Percentiles rank a stretch among this genome's conserved stretches.
Evolutionary conservation across 2,113 vertebrate genomes (phyloP).

Genomic region (Clupea harengus): DNA sequence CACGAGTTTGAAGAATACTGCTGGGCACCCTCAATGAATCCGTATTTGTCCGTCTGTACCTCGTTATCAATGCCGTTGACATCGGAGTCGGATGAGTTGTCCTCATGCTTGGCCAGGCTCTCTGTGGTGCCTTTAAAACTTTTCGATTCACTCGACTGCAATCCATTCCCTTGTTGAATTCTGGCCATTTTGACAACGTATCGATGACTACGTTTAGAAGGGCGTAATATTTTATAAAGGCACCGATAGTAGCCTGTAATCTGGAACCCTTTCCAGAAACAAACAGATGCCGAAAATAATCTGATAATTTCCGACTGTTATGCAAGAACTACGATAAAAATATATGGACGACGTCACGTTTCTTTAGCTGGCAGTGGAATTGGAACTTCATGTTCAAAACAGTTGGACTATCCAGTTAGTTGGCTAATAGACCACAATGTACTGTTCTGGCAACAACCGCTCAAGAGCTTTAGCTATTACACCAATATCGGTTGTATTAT

Average conservation of each 20-base stretch:
- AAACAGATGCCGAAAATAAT: background rate
- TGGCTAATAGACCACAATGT: background rate
- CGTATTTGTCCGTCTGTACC: constrained; percentile 84
- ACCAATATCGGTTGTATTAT: background rate
- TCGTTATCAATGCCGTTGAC: constrained; percentile 74
- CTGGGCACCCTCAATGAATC: constrained; percentile 85
- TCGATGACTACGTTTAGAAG: background rate
- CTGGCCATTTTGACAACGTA: constrained; percentile 57
- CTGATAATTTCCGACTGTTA: background rate
- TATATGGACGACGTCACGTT: background rate
- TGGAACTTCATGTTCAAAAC: background rate
- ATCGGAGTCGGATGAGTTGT: constrained; percentile 67
- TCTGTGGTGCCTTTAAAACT: constrained; percentile 66
- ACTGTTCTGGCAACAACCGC: background rate
- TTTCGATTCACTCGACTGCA: constrained; percentile 58
- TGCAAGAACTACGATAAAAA: background rate
- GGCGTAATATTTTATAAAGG: background rate
- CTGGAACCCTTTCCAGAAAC: background rate
- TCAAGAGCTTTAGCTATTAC: background rate
- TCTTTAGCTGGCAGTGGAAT: background rate
- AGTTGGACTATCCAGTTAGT: background rate
- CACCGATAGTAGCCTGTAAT: background rate
- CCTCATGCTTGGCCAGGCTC: constrained; percentile 68
- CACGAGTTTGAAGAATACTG: constrained; percentile 69
- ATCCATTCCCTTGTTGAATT: constrained; percentile 66